phyloP scores from a whole-genome alignment of 1,140 invertebrate species.

The Atta texana region DNA sequence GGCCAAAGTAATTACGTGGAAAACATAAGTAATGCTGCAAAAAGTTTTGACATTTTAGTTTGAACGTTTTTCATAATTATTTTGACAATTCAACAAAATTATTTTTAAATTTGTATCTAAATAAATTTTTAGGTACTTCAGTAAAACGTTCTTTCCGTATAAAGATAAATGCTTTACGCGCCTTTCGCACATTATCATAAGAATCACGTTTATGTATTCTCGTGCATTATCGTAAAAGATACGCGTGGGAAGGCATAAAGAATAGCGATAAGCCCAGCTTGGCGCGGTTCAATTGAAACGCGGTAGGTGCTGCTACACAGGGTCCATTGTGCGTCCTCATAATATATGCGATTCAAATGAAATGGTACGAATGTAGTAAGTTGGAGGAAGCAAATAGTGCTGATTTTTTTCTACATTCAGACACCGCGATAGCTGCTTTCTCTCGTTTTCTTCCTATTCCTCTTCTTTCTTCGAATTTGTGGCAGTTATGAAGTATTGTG shows the following conservation, averaged over 20 bases:
- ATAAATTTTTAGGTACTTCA: too few species aligned
- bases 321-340: conserved; percentile 70
- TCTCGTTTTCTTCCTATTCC: conserved; percentile 1
- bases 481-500: neutral
- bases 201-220: conserved; percentile 45
- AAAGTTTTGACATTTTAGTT: too few species aligned
- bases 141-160: too few species aligned
- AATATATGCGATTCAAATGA: conserved; percentile 67
- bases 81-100: too few species aligned
- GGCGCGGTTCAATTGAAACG: conserved; percentile 61
- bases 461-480: conserved; percentile 23
- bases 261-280: conserved; percentile 62
- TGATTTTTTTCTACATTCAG: conserved; percentile 26
- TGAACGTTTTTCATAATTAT: too few species aligned
- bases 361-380: conserved; percentile 45
- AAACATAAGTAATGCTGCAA: too few species aligned
- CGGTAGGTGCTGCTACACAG: conserved; percentile 68
- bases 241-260: conserved; percentile 73
- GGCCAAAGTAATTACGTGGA: too few species aligned
- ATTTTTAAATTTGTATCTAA: too few species aligned
- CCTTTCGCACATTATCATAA: conserved; percentile 33
- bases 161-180: neutral
- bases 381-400: conserved; percentile 28
- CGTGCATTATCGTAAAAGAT: conserved; percentile 64
- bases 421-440: neutral